phyloP scores from a whole-genome alignment of 2,888 invertebrate genomes.

The Tachina grossa region DNA sequence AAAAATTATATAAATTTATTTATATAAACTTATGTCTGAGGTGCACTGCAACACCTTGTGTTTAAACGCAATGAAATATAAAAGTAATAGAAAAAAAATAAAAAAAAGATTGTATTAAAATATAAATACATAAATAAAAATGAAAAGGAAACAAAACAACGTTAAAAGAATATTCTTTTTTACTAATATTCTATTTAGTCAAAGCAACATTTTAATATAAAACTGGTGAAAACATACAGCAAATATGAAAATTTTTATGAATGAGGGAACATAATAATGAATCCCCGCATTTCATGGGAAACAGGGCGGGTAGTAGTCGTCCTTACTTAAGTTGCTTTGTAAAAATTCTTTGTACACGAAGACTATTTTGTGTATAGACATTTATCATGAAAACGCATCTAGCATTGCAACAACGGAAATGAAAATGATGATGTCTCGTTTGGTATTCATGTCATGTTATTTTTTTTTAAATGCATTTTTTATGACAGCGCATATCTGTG shows the following conservation, averaged over 20 bases:
- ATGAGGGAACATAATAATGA: slow-evolving; percentile 22
- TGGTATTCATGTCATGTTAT: slow-evolving; percentile 58
- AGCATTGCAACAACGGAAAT: slow-evolving; percentile 8
- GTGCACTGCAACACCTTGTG: slow-evolving; percentile 12
- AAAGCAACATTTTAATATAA: slow-evolving; percentile 13
- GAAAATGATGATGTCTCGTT: slow-evolving; percentile 65
- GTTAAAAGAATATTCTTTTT: slow-evolving; percentile 21
- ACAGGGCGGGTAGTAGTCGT: background rate
- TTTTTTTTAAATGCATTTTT: slow-evolving; percentile 44
- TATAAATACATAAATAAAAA: slow-evolving; percentile 13
- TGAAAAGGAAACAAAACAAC: slow-evolving; percentile 1
- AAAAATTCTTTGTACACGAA: background rate
- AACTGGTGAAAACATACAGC: background rate
- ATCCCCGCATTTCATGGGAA: slow-evolving; percentile 25
- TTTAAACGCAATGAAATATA: background rate
- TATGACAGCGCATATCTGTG: background rate
- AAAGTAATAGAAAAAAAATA: slow-evolving; percentile 21
- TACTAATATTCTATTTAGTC: background rate
- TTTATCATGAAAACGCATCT: slow-evolving; percentile 52
- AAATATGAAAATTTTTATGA: background rate
- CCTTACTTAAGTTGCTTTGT: slow-evolving; percentile 21
- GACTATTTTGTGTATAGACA: slow-evolving; percentile 19
- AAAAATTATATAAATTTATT: background rate
- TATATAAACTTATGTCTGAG: background rate
- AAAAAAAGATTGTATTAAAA: slow-evolving; percentile 46